Evolutionary conservation across 2,888 invertebrate genomes (phyloP).

Genomic region (Cataglyphis rosenhaueri): DNA sequence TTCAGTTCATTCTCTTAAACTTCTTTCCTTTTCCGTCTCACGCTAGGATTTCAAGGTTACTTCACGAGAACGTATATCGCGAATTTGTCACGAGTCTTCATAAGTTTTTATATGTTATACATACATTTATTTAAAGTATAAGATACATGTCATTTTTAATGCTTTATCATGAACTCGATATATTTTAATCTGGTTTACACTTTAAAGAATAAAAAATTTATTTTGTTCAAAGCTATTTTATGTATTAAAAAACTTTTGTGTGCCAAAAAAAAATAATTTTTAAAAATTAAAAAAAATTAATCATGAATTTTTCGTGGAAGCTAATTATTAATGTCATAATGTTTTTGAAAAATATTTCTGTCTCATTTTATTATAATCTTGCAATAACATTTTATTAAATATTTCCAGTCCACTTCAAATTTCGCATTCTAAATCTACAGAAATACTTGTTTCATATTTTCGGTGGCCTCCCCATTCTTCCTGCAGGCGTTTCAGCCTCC

Average conservation of each 20-base stretch:
- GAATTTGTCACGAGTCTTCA: not conserved
- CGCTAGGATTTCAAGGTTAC: constrained; percentile 70
- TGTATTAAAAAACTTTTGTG: not conserved
- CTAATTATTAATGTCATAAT: not conserved
- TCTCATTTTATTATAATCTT: not conserved
- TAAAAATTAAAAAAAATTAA: not conserved
- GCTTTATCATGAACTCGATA: not conserved
- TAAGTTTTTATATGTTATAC: not conserved
- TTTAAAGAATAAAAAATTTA: not conserved
- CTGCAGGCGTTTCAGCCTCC: no score
- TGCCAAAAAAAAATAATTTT: not conserved
- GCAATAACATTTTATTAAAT: not conserved
- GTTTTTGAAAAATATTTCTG: not conserved
- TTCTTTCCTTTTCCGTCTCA: constrained; percentile 7
- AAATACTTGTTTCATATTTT: not conserved
- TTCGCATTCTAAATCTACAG: not conserved
- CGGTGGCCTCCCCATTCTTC: no score
- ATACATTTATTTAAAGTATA: not conserved
- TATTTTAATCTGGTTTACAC: not conserved
- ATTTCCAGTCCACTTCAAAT: not conserved
- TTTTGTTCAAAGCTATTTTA: not conserved
- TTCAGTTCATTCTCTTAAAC: constrained; percentile 34
- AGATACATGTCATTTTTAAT: not conserved
- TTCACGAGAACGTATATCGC: constrained; percentile 38
- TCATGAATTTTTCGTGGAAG: not conserved